A percentile compares a stretch with the other conserved stretches of the same genome.
These are phyloP conservation scores for Doryteuthis pealeii DNA, from an alignment of 1,140 invertebrate species.

Conservation along the genomic window DNA sequence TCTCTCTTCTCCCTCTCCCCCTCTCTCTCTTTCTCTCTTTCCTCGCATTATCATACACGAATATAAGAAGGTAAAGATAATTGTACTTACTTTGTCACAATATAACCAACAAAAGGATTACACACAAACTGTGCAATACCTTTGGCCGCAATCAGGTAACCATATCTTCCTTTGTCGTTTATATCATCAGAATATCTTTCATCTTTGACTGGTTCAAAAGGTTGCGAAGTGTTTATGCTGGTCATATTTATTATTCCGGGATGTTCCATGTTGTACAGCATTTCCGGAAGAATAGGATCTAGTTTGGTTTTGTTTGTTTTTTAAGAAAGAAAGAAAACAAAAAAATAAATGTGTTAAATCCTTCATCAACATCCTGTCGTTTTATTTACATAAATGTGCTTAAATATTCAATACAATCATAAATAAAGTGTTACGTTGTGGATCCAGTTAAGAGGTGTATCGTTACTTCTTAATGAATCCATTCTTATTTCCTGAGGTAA, in stretches of 20 bases:
- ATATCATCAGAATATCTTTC: neutral
- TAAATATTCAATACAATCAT: too few species aligned
- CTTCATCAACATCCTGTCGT: too few species aligned
- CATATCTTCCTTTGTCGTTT: conserved; percentile 1
- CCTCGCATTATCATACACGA: too few species aligned
- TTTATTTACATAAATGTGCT: too few species aligned
- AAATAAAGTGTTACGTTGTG: too few species aligned
- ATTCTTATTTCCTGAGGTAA: too few species aligned
- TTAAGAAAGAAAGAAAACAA: neutral
- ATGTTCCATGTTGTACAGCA: conserved; percentile 11
- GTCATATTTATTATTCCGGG: neutral
- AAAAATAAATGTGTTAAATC: too few species aligned
- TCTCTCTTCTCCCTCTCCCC: too few species aligned
- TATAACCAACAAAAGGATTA: conserved; percentile 12
- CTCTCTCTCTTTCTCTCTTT: too few species aligned
- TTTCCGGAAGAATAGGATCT: conserved; percentile 17
- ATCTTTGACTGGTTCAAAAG: neutral
- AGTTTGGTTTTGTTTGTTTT: neutral
- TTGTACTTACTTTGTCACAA: conserved; percentile 9
- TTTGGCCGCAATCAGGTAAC: conserved; percentile 15
- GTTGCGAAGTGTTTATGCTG: neutral
- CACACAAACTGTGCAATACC: conserved; percentile 17
- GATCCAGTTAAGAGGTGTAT: too few species aligned
- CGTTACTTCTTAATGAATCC: too few species aligned
- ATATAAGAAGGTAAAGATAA: too few species aligned